Evolutionary conservation across 2,888 invertebrate genomes (phyloP), one percentile per base, ranked within the genome.

Genomic region (Pseudoips prasinana): DNA sequence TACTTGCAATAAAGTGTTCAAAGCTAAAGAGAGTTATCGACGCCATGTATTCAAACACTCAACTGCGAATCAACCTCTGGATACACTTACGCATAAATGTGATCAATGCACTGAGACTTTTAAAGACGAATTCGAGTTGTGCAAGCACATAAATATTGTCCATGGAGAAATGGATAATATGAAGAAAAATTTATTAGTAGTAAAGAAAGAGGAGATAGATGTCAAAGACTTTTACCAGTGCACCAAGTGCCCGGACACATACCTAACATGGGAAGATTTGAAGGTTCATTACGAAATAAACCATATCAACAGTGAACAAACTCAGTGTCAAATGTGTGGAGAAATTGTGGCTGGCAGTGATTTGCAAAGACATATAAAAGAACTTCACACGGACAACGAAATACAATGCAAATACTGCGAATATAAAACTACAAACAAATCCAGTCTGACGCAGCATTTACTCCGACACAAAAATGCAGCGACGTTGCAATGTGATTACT

Each of bases 281-380:
- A 66, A 76, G 17, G 14, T 63, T 0, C 87, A 88, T 46, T 84
- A 73, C 1, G 81, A 81, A 36, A 68, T 75, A 31, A 73, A 58
- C 4, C 87, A 87, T 39, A 69, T 73, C 10, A 51, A 61, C 10
- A 43, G 64, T 0, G 57, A 67, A 8, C 70, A 78, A 20, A 76
- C 75, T 0, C 87, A 87, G 33, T 87, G 87, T 40, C 86, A 86
- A 41, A 62, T 79, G 0, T 88, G 87, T 11, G 86, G 85, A 0
- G 68, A 78, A 39, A 53, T 86, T 2, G 40, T 88, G 6, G 67
- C 69, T 0, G 64, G 63, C 0, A 64, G 56, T 0, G 80, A 83
- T 9, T 39, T 87, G 20, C 55, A 73, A 8, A 83, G 79, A 28
- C 87, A 88, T 29, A 80, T 87, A 2, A 84, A 84, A 46, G 33